These are phyloP conservation scores for Manis javanica DNA, from an alignment of 2,797 vertebrate species.

Conservation along the genomic window DNA sequence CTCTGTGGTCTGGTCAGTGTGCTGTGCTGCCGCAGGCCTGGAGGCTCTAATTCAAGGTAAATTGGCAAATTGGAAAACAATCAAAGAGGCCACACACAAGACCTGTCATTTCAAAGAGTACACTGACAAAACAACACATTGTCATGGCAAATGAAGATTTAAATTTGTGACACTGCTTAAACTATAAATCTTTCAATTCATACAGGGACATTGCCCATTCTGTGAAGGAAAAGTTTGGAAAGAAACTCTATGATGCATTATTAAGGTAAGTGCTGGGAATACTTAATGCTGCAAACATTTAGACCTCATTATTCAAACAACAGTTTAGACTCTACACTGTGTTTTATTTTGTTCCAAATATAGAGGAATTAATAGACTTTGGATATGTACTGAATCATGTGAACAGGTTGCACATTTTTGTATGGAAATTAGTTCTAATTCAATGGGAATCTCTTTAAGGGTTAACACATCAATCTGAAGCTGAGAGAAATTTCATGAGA, in stretches of 20 bases:
- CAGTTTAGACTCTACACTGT: background rate
- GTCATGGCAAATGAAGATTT: background rate
- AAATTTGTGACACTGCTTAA: background rate
- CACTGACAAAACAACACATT: background rate
- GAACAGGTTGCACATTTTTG: background rate
- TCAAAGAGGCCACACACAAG: background rate
- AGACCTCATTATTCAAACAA: background rate
- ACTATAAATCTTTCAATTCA: slow-evolving; percentile 56
- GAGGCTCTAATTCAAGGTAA: background rate
- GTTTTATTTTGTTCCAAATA: background rate
- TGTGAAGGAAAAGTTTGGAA: slow-evolving; percentile 98
- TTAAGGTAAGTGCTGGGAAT: slow-evolving; percentile 90
- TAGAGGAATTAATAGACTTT: background rate
- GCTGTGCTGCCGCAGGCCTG: background rate
- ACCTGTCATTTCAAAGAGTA: background rate
- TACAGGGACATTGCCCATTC: slow-evolving; percentile 95
- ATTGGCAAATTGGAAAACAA: background rate
- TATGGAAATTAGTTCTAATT: background rate
- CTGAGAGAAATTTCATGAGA: background rate
- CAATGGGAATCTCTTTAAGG: background rate
- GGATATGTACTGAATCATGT: background rate
- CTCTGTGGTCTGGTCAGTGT: background rate
- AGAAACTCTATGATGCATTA: slow-evolving; percentile 94
- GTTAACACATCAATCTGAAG: background rate
- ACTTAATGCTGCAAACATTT: background rate